Percentiles rank a stretch among this genome's conserved stretches.
Conservation (phyloP, 2,797 vertebrate genomes). For the Clarias laeviceps region DNA sequence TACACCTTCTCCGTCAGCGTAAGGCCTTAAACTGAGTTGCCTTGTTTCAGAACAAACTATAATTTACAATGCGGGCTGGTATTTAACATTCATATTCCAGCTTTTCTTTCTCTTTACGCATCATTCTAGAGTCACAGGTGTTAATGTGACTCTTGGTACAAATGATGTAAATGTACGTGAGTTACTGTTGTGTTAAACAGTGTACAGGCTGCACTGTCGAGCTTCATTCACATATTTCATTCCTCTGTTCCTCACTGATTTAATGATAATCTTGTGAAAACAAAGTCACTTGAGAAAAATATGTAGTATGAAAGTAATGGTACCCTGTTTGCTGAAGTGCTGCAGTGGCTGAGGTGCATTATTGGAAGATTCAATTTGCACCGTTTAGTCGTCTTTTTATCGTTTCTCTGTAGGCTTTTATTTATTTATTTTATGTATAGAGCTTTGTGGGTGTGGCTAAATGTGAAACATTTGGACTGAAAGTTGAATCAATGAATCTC, state of each 20-base stretch:
- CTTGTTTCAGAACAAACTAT: neutral
- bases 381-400: too few relatives aligned
- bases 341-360: neutral
- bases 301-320: neutral
- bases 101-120: too few relatives aligned
- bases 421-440: neutral
- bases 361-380: neutral
- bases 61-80: neutral
- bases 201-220: too few relatives aligned
- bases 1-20: constrained; percentile 90
- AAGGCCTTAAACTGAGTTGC: constrained; percentile 51
- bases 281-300: neutral
- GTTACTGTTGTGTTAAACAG: neutral
- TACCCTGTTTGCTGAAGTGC: neutral
- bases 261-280: neutral
- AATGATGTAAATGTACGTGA: too few relatives aligned
- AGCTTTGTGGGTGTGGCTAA: neutral
- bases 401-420: neutral
- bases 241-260: neutral
- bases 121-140: neutral
- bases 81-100: too few relatives aligned
- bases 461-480: neutral
- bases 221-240: neutral
- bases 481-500: too few relatives aligned
- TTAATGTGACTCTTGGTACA: neutral